Evolutionary conservation across 2,113 vertebrate genomes (phyloP).

Genomic region (Aldabrachelys gigantea): DNA sequence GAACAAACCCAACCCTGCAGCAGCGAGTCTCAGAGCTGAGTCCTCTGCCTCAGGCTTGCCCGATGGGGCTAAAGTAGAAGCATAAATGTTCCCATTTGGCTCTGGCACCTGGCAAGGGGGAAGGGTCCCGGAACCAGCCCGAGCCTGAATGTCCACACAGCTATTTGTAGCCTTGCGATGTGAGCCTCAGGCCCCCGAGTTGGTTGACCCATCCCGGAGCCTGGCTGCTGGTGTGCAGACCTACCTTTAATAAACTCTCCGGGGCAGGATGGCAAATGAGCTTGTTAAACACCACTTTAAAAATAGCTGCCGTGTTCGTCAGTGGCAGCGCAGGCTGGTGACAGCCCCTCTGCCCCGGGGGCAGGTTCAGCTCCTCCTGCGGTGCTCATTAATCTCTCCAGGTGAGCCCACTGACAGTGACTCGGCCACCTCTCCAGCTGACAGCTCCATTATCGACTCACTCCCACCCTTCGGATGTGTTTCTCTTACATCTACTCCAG

Average conservation of each 20-base stretch:
- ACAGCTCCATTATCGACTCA: neutral
- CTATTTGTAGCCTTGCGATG: too few species aligned
- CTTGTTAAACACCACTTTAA: neutral
- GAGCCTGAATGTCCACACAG: too few species aligned
- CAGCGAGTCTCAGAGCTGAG: neutral
- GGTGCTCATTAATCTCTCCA: neutral
- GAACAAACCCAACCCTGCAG: too few species aligned
- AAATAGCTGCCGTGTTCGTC: neutral
- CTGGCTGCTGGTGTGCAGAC: too few species aligned
- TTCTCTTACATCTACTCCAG: neutral
- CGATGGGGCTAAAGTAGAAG: neutral
- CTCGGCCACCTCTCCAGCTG: neutral
- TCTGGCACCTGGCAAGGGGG: too few species aligned
- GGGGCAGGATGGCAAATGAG: fast-evolving
- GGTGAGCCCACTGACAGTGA: neutral
- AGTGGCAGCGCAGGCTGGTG: neutral
- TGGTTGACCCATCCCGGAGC: neutral
- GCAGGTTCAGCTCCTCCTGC: neutral
- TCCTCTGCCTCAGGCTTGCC: neutral
- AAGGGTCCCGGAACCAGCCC: too few species aligned
- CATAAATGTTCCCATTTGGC: neutral
- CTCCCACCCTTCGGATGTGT: neutral
- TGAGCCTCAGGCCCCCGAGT: too few species aligned
- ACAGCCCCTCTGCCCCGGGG: too few species aligned
- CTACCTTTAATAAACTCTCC: neutral